phyloP scores from a whole-genome alignment of 2,888 invertebrate species.

The Seira ritae region DNA sequence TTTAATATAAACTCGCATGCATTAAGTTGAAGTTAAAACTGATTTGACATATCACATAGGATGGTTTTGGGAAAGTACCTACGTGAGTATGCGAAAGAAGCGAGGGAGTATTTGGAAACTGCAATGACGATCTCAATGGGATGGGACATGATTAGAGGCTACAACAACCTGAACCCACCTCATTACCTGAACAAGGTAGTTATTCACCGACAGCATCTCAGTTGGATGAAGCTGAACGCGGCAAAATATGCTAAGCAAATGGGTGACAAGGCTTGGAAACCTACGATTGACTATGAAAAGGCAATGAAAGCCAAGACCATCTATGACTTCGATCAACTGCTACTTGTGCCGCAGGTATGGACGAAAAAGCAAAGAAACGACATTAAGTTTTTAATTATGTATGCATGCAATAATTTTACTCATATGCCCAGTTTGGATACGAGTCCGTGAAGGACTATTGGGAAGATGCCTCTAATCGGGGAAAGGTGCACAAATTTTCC shows the following conservation, averaged over 20 bases:
- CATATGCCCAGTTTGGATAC: slow-evolving; percentile 90
- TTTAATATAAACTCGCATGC: neutral
- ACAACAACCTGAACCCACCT: slow-evolving; percentile 84
- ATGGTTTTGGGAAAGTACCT: slow-evolving; percentile 59
- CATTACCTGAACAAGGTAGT: slow-evolving; percentile 41
- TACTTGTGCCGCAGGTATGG: slow-evolving; percentile 41
- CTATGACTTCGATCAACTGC: slow-evolving; percentile 35
- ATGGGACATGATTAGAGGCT: slow-evolving; percentile 85
- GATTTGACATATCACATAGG: slow-evolving; percentile 24
- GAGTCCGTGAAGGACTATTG: slow-evolving; percentile 88
- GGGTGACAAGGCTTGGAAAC: slow-evolving; percentile 46
- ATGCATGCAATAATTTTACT: no score
- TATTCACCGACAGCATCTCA: slow-evolving; percentile 45
- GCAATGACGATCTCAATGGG: slow-evolving; percentile 88
- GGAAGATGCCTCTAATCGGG: slow-evolving; percentile 82
- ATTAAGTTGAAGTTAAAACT: neutral
- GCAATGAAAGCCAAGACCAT: slow-evolving; percentile 39
- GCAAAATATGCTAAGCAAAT: slow-evolving; percentile 46
- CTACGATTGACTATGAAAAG: slow-evolving; percentile 39
- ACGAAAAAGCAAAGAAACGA: no score
- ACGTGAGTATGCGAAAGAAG: slow-evolving; percentile 69
- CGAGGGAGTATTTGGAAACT: slow-evolving; percentile 79
- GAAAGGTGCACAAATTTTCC: slow-evolving; percentile 84
- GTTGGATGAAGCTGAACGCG: slow-evolving; percentile 53
- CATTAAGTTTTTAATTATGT: no score